Conservation (phyloP, 2,888 invertebrate genomes). For the Dioctria rufipes region DNA sequence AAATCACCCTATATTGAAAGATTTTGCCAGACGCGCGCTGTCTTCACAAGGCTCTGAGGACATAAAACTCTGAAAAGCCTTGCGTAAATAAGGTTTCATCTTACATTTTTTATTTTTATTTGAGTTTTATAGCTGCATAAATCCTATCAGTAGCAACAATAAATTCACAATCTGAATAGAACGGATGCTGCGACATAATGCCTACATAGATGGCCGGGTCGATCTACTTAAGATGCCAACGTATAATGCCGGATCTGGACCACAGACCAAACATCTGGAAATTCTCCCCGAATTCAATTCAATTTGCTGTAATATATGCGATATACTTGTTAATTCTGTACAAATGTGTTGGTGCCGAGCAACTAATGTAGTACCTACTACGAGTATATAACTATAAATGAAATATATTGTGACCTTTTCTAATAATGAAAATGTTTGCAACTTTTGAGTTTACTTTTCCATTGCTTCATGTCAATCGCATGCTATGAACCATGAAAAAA, state of each 20-base stretch:
- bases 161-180: conserved; percentile 57
- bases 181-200: conserved; percentile 21
- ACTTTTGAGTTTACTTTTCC: no score
- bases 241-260: conserved; percentile 23
- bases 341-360: no score
- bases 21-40: conserved; percentile 58
- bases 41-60: conserved; percentile 30
- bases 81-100: conserved; percentile 63
- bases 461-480: no score
- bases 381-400: no score
- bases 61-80: conserved; percentile 50
- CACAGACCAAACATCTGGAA: no score
- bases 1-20: conserved; percentile 64
- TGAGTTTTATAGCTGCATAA: conserved; percentile 64
- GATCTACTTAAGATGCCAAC: conserved; percentile 17
- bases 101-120: conserved; percentile 64
- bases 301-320: no score
- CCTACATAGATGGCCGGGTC: conserved; percentile 33
- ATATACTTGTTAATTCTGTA: no score
- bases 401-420: no score
- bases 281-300: no score
- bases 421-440: no score
- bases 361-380: no score
- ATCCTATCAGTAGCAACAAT: conserved; percentile 62
- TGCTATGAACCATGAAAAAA: no score